Evolutionary conservation across 1,140 invertebrate genomes (phyloP), one percentile per base, ranked within the genome.

Genomic region (Eupristina koningsbergeri): DNA sequence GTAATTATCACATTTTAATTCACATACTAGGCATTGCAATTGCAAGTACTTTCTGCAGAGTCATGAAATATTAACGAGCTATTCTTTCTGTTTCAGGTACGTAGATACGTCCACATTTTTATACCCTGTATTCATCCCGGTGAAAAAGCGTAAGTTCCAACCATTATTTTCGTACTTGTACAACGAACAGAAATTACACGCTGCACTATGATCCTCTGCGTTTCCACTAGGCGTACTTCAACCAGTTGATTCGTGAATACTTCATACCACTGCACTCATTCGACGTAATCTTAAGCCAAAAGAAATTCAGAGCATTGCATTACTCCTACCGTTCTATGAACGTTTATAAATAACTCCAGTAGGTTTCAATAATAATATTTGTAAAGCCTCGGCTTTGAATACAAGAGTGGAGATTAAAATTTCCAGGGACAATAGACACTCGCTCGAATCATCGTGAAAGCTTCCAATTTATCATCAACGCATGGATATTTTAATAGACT

Each of bases 31-130:
- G 11, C 13, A 31, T 71, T 71, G 22, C 41, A 71, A 41, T 36
- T 41, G 1, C 36, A 67, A 67, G 29, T 71, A 41, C 41, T 71
- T 71, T 26, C 1, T 8, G 67, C n/a, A 41, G 3, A 7, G 22
- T n/a, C 36, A 31, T 71, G 26, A 71, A 71, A 71, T 74, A 74
- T 74, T 74, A 74, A 74, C 13, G 45, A 74, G 17, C 19, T 47
- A 26, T 76, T 29, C 3, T 15, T 61, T 61, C 0, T 61, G 74
- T 61, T 76, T 76, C 50, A 61, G 47, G 50, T 76, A 76, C 19
- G 50, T 76, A 36, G 29, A 34, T 26, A 26, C 22, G 26, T 41
- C 36, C 36, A 41, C 36, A 41, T 71, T 67, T 71, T 71, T 71
- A 71, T 41, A n/a, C 7, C 22, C 67, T 41, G 22, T n/a, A 71